phyloP scores from a whole-genome alignment of 1,140 invertebrate species.

The Apis florea region DNA sequence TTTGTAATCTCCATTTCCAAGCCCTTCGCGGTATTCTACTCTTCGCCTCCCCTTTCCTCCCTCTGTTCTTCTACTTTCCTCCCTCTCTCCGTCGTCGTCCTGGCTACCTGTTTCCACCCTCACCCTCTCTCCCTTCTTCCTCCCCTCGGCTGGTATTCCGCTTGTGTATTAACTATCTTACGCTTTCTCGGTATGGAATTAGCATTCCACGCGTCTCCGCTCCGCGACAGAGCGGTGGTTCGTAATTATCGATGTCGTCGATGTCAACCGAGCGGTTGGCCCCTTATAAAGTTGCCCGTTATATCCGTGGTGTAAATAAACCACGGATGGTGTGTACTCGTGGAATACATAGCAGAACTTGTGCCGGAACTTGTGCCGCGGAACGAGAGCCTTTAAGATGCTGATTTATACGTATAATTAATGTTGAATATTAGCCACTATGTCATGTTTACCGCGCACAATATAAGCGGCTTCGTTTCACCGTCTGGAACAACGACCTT shows the following conservation, averaged over 20 bases:
- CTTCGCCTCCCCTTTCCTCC: background rate
- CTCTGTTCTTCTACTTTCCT: no score
- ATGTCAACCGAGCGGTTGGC: conserved; percentile 62
- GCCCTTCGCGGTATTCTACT: conserved; percentile 40
- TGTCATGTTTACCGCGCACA: conserved; percentile 27
- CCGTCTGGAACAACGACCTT: conserved; percentile 10
- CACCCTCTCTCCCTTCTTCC: background rate
- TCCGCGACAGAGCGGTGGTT: conserved; percentile 34
- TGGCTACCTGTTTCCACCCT: background rate
- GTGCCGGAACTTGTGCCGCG: background rate
- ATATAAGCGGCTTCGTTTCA: conserved; percentile 24
- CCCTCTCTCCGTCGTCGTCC: background rate
- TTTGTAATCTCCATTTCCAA: conserved; percentile 72
- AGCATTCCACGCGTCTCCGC: conserved; percentile 66
- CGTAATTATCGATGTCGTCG: conserved; percentile 67
- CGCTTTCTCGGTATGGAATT: conserved; percentile 62
- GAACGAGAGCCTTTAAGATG: conserved; percentile 1
- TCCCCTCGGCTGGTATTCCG: conserved; percentile 47
- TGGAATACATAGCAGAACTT: conserved; percentile 21
- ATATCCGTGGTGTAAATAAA: conserved; percentile 22
- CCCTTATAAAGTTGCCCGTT: conserved; percentile 49
- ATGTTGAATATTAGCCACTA: conserved; percentile 40
- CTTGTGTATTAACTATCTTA: conserved; percentile 49
- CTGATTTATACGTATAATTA: conserved; percentile 43
- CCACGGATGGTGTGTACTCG: conserved; percentile 12